Percentiles rank a stretch among this genome's conserved stretches.
phyloP scores from a whole-genome alignment of 2,797 vertebrate genomes.

The Antennarius maculatus region DNA sequence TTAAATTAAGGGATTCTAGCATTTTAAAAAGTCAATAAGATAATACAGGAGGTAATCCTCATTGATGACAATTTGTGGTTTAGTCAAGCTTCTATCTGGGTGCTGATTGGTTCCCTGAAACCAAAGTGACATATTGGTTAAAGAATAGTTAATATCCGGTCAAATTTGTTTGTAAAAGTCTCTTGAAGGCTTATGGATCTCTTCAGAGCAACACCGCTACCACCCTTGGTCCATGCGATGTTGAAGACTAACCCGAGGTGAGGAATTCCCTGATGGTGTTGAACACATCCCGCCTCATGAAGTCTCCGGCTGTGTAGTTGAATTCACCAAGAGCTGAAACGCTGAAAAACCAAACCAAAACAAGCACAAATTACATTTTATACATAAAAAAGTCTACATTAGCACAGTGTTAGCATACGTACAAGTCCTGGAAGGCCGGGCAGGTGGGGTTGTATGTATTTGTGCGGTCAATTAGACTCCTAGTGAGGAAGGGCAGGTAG shows the following conservation, averaged over 20 bases:
- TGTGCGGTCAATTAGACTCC: conserved; percentile 60
- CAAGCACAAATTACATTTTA: neutral
- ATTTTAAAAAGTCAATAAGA: neutral
- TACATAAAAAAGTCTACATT: neutral
- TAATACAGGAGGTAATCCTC: neutral
- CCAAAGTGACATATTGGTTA: too few relatives aligned
- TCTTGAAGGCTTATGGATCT: too few relatives aligned
- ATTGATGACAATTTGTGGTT: too few relatives aligned
- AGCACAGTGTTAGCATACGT: conserved; percentile 12
- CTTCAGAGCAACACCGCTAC: too few relatives aligned
- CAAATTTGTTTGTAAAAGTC: too few relatives aligned
- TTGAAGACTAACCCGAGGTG: conserved; percentile 59
- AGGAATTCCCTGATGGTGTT: conserved; percentile 71
- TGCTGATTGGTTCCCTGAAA: too few relatives aligned
- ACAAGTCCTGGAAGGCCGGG: conserved; percentile 78
- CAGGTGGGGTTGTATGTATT: conserved; percentile 67
- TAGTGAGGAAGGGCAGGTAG: conserved; percentile 74
- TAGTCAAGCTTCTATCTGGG: too few relatives aligned
- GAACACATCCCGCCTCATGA: conserved; percentile 65
- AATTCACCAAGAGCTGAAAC: conserved; percentile 63
- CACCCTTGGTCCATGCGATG: neutral
- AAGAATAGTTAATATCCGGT: too few relatives aligned
- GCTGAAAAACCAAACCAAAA: conserved; percentile 55
- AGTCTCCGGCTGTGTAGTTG: conserved; percentile 64
- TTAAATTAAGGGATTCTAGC: neutral